These are phyloP conservation scores for Euproctis similis DNA, from an alignment of 2,888 invertebrate genomes.

Conservation along the genomic window DNA sequence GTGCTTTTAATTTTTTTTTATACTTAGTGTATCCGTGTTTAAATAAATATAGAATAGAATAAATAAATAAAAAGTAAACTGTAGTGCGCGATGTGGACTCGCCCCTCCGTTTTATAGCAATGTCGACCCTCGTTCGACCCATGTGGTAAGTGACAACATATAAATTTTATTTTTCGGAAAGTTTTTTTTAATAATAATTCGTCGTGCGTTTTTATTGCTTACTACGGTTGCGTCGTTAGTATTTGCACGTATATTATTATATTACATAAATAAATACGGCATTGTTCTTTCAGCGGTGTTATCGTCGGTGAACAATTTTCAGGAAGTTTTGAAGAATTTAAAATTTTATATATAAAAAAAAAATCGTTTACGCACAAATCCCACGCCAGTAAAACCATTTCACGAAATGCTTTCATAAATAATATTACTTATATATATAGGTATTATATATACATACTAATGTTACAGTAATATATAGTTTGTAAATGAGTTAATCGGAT, in stretches of 20 bases:
- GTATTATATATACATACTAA: conserved; percentile 25
- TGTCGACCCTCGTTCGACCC: conserved; percentile 75
- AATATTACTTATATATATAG: too few species aligned
- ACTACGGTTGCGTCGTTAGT: conserved; percentile 22
- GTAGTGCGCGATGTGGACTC: conserved; percentile 65
- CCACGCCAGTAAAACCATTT: conserved; percentile 76
- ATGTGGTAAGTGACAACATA: conserved; percentile 63
- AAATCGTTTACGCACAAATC: conserved; percentile 68
- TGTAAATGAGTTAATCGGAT: conserved; percentile 24
- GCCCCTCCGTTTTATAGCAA: conserved; percentile 64
- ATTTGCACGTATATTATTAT: conserved; percentile 22
- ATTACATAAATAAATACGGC: conserved; percentile 31
- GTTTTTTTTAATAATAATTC: conserved; percentile 35
- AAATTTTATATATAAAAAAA: conserved; percentile 34
- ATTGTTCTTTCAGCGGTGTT: conserved; percentile 63
- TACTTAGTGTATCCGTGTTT: conserved; percentile 45
- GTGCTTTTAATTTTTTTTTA: conserved; percentile 40
- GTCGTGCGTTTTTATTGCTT: conserved; percentile 24
- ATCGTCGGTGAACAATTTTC: conserved; percentile 46
- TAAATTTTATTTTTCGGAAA: conserved; percentile 27
- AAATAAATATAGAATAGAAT: too few species aligned
- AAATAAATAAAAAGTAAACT: conserved; percentile 37
- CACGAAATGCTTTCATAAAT: conserved; percentile 72
- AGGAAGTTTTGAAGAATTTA: conserved; percentile 56
- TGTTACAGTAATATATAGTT: conserved; percentile 27